phyloP scores from a whole-genome alignment of 2,113 vertebrate genomes.

The Archocentrus centrarchus region DNA sequence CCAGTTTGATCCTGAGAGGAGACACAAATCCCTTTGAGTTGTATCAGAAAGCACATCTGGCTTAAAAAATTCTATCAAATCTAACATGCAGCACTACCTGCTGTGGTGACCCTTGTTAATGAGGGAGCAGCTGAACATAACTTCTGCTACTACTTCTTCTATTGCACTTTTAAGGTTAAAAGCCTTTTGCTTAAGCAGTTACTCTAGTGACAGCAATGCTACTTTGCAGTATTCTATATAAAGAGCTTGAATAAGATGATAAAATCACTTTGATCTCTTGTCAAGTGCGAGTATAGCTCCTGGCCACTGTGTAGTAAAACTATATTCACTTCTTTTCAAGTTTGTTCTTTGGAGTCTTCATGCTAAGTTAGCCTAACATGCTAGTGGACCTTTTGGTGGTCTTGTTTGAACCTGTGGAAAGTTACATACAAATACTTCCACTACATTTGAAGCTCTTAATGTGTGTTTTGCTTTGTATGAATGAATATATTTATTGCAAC shows the following conservation, averaged over 20 bases:
- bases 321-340: background rate
- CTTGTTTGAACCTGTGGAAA: background rate
- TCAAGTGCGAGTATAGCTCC: background rate
- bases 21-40: background rate
- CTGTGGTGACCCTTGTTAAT: background rate
- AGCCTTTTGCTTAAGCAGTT: background rate
- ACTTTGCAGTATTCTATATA: background rate
- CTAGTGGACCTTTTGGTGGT: background rate
- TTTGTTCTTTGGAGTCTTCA: too few relatives aligned
- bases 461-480: background rate
- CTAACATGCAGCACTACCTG: background rate
- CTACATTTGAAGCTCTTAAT: background rate
- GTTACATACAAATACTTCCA: background rate
- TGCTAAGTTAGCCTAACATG: background rate
- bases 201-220: background rate
- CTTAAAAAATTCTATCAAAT: background rate
- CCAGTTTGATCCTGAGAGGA: background rate
- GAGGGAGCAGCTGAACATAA: background rate
- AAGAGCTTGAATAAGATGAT: background rate
- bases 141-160: background rate
- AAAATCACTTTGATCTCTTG: background rate
- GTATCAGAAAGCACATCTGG: background rate
- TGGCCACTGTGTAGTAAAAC: background rate
- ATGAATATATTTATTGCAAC: background rate
- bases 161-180: background rate